Conservation (phyloP, 2,113 vertebrate genomes). For the Peromyscus californicus region DNA sequence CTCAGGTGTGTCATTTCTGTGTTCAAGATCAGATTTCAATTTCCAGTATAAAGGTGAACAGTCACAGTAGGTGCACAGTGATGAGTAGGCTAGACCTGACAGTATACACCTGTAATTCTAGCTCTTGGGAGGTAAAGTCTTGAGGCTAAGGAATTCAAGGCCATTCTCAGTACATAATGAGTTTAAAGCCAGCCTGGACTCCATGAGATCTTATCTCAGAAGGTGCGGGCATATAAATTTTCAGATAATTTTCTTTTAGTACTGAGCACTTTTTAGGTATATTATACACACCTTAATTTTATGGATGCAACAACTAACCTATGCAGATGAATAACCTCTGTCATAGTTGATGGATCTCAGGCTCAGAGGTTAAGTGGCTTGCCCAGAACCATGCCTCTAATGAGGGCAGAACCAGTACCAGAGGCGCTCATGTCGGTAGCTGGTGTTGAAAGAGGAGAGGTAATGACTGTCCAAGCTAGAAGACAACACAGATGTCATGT, state of each 20-base stretch:
- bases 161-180: too few species aligned
- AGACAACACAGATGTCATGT: neutral
- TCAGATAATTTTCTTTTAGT: neutral
- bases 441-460: neutral
- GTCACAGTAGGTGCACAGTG: too few species aligned
- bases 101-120: neutral
- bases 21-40: neutral
- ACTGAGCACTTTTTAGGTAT: neutral
- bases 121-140: neutral
- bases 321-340: neutral
- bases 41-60: neutral
- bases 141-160: neutral
- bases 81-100: neutral
- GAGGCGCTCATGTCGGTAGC: neutral
- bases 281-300: neutral
- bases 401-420: neutral
- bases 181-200: neutral
- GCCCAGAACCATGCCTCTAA: neutral
- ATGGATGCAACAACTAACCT: neutral
- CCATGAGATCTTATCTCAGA: neutral
- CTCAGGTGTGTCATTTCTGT: neutral
- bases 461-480: neutral
- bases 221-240: neutral
- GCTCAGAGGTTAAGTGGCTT: neutral
- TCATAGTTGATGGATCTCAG: neutral